Evolutionary conservation across 1,140 invertebrate genomes (phyloP), one percentile per base, ranked within the genome.

Genomic region (Phenacoccus solenopsis): DNA sequence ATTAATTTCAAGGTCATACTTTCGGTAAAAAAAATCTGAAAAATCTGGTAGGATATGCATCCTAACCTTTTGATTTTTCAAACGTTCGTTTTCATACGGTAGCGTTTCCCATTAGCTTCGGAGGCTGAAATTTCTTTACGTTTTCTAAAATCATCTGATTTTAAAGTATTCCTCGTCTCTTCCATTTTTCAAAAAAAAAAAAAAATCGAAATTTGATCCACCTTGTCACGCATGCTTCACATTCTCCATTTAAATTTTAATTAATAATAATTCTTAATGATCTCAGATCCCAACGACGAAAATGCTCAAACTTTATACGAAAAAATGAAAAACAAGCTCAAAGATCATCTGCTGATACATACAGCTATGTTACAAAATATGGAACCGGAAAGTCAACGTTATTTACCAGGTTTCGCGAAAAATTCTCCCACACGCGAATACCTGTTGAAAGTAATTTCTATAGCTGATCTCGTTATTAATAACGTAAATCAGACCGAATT

Each of bases 321-420:
- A 71, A 89, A 93, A 74, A 76, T 95, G 38, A 78, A 84, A 59
- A 79, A 83, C 57, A 82, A 85, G 56, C 87, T 87, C 79, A 85
- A 87, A 10, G 85, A 87, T 70, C 86, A 90, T 81, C 77, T 92
- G 21, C 86, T 87, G 2, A 80, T 90, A 2, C 87, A 93, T 78
- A 82, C 87, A 68, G 86, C 91, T 3, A 88, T 90, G 78, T 79
- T 96, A 32, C 86, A 89, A 75, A 85, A 84, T 16, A 78, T 94
- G 27, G 91, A 94, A 75, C 81, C 74, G 70, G 79, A 76, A 73
- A 77, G 73, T 70, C 82, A 76, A 76, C 70, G 72, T 22, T 73
- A 69, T 30, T 72, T 72, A 16, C 74, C 74, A 1, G 70, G 73
- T 16, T 67, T 22, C n/a, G 35, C 27, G 22, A 70, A 72, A n/a